phyloP scores from a whole-genome alignment of 2,113 vertebrate species.

The Pholis gunnellus region DNA sequence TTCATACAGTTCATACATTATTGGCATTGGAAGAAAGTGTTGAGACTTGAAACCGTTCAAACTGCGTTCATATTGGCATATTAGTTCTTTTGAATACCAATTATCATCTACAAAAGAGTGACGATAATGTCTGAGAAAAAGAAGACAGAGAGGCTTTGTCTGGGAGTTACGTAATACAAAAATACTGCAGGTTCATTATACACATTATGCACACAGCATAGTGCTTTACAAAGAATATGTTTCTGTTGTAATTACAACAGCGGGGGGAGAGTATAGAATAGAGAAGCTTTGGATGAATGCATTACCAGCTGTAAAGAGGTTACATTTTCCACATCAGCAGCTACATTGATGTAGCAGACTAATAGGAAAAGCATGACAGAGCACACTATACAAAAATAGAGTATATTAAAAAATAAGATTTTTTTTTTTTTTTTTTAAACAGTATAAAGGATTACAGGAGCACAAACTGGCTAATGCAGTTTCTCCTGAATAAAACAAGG shows the following conservation, averaged over 20 bases:
- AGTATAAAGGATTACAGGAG: neutral
- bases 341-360: conserved; percentile 37
- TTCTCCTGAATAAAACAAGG: conserved; percentile 31
- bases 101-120: conserved; percentile 33
- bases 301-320: conserved; percentile 50
- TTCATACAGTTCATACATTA: conserved; percentile 16
- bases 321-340: conserved; percentile 46
- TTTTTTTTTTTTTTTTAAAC: neutral
- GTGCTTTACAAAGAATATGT: conserved; percentile 59
- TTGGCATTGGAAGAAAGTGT: conserved; percentile 16
- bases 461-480: conserved; percentile 29
- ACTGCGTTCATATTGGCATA: conserved; percentile 36
- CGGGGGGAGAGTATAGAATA: conserved; percentile 15
- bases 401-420: conserved; percentile 37
- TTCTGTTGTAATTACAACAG: conserved; percentile 54
- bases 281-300: conserved; percentile 65
- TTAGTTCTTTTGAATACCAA: conserved; percentile 38
- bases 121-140: conserved; percentile 29
- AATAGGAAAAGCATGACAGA: conserved; percentile 43
- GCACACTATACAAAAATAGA: conserved; percentile 47
- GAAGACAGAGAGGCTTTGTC: conserved; percentile 61
- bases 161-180: conserved; percentile 63
- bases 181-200: conserved; percentile 65
- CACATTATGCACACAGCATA: no score
- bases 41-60: conserved; percentile 34